phyloP scores from a whole-genome alignment of 2,113 vertebrate species.

The Pachycephala philippinensis region DNA sequence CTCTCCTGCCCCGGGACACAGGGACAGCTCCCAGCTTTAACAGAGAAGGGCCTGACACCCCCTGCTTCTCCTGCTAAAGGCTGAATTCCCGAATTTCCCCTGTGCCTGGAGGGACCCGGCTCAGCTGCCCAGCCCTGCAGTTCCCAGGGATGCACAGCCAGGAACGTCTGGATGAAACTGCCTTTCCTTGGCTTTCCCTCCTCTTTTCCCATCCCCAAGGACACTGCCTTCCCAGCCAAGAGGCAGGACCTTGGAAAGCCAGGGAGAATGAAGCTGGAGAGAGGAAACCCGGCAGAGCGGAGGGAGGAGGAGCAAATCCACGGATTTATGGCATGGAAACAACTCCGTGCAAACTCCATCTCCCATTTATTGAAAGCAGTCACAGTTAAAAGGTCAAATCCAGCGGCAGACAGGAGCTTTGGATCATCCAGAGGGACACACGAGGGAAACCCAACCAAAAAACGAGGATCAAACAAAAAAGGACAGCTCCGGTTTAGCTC shows the following conservation, averaged over 20 bases:
- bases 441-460: neutral
- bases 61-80: neutral
- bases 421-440: neutral
- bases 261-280: neutral
- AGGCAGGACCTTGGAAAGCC: neutral
- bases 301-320: neutral
- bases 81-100: neutral
- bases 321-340: accelerated
- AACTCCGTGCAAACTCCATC: neutral
- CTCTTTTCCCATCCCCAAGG: neutral
- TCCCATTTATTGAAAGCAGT: slow-evolving; percentile 70
- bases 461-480: neutral
- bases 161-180: neutral
- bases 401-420: slow-evolving; percentile 39
- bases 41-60: neutral
- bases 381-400: slow-evolving; percentile 69
- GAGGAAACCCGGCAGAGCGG: accelerated
- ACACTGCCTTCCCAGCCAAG: neutral
- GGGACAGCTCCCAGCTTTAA: neutral
- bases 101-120: accelerated
- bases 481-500: neutral
- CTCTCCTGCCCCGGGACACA: neutral
- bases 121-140: accelerated
- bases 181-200: neutral
- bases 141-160: accelerated